phyloP scores from a whole-genome alignment of 2,113 vertebrate species.

The Microcebus ravelobensis region DNA sequence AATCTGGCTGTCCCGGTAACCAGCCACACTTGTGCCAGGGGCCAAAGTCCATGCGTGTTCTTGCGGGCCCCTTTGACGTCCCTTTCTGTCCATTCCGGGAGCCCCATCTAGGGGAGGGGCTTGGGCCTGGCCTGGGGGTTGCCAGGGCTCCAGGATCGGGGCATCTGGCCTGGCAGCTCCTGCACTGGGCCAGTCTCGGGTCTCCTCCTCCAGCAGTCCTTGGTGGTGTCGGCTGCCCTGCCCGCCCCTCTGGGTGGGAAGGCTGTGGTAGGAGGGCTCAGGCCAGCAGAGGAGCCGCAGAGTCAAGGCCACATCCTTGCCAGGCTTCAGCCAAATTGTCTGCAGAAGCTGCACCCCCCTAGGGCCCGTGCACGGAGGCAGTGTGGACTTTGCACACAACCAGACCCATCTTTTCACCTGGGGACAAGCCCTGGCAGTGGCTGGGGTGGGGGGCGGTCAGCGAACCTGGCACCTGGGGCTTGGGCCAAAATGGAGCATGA shows the following conservation, averaged over 20 bases:
- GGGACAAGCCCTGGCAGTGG: neutral
- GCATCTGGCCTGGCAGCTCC: neutral
- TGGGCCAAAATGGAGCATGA: neutral
- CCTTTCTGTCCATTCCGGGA: neutral
- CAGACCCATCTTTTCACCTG: neutral
- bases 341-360: neutral
- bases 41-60: neutral
- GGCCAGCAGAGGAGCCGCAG: neutral
- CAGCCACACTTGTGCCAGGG: neutral
- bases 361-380: neutral
- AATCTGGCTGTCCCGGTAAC: accelerated
- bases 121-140: neutral
- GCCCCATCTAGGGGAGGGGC: neutral
- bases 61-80: neutral
- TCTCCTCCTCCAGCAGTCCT: neutral
- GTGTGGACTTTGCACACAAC: neutral
- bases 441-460: neutral
- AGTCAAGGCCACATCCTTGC: neutral
- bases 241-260: neutral
- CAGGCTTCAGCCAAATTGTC: neutral
- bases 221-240: neutral
- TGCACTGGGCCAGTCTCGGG: neutral
- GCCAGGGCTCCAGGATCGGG: neutral
- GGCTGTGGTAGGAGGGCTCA: neutral
- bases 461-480: neutral